Evolutionary conservation across 2,113 vertebrate genomes (phyloP), one percentile per base, ranked within the genome.

Genomic region (Cervus canadensis): DNA sequence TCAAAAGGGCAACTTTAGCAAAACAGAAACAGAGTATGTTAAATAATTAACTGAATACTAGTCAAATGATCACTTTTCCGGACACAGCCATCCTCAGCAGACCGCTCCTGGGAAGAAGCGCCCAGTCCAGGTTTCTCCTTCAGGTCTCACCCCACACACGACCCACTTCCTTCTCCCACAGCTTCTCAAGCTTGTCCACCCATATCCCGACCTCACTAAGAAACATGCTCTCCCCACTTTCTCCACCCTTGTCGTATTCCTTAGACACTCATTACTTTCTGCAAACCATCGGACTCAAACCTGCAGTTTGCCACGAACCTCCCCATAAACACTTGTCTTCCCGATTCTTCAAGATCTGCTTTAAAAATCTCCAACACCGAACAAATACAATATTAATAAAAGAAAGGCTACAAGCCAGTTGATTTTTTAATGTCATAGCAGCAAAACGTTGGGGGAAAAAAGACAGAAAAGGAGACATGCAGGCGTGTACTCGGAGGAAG

Each of bases 21-120:
- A 96, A 95, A 96, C 82, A 87, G 86, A 98, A 84, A 79, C 85
- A 83, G 83, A 86, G 59, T 54, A 16, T 74, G 62, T 50, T 96
- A 74, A 81, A 67, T 28, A 64, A 74, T 3, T 12, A 96, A 89
- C 60, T 62, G 30, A 88, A 40, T 36, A 54, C 45, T 56, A 40
- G 50, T n/a, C 64, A 60, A 83, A 90, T 62, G 21, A 64, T 76
- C 60, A 59, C 81, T 60, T 92, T 95, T 52, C 64, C 60, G 10
- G 87, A 89, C 26, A 62, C 11, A 90, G 48, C 2, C 2, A 7
- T 60, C 59, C 76, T 52, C 36, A 40, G 43, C 43, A 52, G 43
- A 71, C 83, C 0, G 14, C 28, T 86, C 64, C 54, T 9, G 26
- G 26, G 14, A 71, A 43, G 26, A 14, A 71, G 50, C 1, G 2